Conservation (phyloP, 2,888 invertebrate genomes). For the Hoplodrina ambigua region DNA sequence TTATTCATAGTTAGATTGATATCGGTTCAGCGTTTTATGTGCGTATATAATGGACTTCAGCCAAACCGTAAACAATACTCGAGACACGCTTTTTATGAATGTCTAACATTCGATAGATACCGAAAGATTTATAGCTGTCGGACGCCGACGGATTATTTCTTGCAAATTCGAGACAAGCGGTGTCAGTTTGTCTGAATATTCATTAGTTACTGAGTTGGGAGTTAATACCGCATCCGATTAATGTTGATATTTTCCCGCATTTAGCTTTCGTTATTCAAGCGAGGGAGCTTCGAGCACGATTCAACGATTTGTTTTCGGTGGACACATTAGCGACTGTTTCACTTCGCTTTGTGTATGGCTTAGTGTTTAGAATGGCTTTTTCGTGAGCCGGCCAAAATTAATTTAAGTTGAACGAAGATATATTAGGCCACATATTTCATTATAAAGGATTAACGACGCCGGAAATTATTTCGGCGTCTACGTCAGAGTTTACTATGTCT, state of each 20-base stretch:
- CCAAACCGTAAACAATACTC: slow-evolving; percentile 36
- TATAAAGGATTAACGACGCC: slow-evolving; percentile 50
- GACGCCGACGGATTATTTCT: slow-evolving; percentile 79
- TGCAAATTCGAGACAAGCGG: slow-evolving; percentile 81
- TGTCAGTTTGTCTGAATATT: slow-evolving; percentile 84
- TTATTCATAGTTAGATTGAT: slow-evolving; percentile 20
- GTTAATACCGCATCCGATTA: slow-evolving; percentile 78
- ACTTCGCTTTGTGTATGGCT: slow-evolving; percentile 63
- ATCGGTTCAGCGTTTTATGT: slow-evolving; percentile 15
- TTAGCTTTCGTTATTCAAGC: slow-evolving; percentile 60
- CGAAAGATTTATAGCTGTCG: slow-evolving; percentile 78
- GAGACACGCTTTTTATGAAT: slow-evolving; percentile 45
- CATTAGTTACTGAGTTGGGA: slow-evolving; percentile 75
- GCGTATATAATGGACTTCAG: slow-evolving; percentile 17
- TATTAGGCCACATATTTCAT: slow-evolving; percentile 54
- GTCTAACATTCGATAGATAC: slow-evolving; percentile 61
- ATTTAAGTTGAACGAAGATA: slow-evolving; percentile 58
- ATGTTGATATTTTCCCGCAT: slow-evolving; percentile 70
- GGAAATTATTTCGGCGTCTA: slow-evolving; percentile 40
- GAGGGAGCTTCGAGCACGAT: slow-evolving; percentile 64
- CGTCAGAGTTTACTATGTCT: slow-evolving; percentile 41
- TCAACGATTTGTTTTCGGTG: slow-evolving; percentile 71
- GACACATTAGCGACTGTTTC: slow-evolving; percentile 71
- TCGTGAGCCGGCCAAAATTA: slow-evolving; percentile 67
- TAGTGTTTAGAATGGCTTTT: slow-evolving; percentile 68